Evolutionary conservation across 2,113 vertebrate species (phyloP).

Genomic region (Cacatua alba): DNA sequence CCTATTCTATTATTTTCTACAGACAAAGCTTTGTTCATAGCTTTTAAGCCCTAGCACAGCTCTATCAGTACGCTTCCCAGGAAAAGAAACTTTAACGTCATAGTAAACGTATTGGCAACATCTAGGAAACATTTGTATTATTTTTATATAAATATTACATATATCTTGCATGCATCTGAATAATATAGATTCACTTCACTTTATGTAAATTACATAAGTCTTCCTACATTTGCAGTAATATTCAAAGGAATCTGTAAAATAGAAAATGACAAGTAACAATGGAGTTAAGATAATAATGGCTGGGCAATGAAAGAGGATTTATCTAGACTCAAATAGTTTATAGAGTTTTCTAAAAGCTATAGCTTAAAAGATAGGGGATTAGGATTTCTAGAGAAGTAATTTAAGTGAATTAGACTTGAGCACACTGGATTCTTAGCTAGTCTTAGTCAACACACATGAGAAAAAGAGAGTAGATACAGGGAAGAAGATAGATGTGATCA

Average conservation of each 20-base stretch:
- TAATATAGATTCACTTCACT: slow-evolving; percentile 1
- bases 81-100: background rate
- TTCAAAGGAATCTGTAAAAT: background rate
- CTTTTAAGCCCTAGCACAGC: background rate
- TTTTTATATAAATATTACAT: slow-evolving; percentile 3
- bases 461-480: background rate
- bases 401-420: background rate
- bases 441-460: background rate
- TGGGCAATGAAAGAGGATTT: background rate
- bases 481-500: background rate
- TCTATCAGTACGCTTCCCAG: background rate
- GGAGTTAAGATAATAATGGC: background rate
- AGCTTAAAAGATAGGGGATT: background rate
- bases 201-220: background rate
- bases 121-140: background rate
- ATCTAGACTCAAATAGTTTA: background rate
- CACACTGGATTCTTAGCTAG: background rate
- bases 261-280: background rate
- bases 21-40: background rate
- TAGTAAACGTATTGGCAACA: background rate
- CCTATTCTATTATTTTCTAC: background rate
- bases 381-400: background rate
- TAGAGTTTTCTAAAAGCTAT: background rate
- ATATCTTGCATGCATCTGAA: background rate
- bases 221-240: background rate